These are phyloP conservation scores for Tympanoctomys barrerae DNA, from an alignment of 2,797 vertebrate species.

Conservation along the genomic window DNA sequence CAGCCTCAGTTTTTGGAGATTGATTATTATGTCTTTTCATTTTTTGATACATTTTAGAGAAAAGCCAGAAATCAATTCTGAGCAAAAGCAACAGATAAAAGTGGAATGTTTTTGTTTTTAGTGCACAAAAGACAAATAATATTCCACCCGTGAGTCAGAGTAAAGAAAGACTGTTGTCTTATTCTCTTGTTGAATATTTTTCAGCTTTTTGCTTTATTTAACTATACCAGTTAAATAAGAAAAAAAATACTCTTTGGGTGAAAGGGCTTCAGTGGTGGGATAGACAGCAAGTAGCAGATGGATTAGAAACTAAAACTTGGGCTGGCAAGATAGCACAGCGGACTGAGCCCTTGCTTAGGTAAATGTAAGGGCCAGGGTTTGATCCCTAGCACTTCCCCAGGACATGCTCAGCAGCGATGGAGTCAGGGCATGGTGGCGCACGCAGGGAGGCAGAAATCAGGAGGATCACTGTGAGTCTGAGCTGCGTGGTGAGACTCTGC, in stretches of 20 bases:
- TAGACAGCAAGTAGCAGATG: neutral
- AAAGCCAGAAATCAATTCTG: neutral
- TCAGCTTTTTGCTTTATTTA: conserved; percentile 16
- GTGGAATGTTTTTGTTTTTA: neutral
- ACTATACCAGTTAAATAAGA: neutral
- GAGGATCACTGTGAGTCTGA: no score
- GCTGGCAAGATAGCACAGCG: no score
- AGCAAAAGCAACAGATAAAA: neutral
- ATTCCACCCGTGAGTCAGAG: neutral
- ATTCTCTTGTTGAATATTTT: neutral
- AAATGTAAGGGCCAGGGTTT: no score
- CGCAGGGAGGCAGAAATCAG: no score
- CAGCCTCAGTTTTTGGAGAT: neutral
- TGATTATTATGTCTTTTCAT: conserved; percentile 13
- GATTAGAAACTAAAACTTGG: conserved; percentile 8
- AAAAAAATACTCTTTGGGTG: neutral
- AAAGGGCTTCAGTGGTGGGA: neutral
- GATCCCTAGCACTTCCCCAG: no score
- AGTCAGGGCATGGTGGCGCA: no score
- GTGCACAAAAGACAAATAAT: neutral
- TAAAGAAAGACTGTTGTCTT: neutral
- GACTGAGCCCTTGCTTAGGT: no score
- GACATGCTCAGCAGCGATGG: no score
- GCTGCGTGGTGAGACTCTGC: no score
- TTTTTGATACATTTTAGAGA: conserved; percentile 43